phyloP scores from a whole-genome alignment of 1,140 invertebrate genomes.

The Pectinophora gossypiella region DNA sequence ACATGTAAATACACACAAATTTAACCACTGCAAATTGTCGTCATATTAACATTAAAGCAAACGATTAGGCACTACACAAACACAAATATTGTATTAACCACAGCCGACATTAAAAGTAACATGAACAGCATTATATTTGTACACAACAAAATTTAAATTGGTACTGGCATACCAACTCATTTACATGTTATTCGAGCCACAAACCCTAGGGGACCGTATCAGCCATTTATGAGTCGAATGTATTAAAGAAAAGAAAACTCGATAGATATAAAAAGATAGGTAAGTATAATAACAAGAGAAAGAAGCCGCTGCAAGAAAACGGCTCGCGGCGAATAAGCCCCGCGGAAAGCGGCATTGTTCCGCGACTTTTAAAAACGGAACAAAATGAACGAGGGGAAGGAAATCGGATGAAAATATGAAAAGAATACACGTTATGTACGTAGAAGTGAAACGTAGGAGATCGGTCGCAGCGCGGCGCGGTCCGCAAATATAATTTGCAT shows the following conservation, averaged over 20 bases:
- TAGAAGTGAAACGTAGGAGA: slow-evolving; percentile 68
- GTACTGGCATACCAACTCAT: slow-evolving; percentile 49
- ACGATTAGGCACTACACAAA: too few species aligned
- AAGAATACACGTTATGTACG: slow-evolving; percentile 69
- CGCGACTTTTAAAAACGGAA: slow-evolving; percentile 70
- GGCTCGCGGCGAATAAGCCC: slow-evolving; percentile 65
- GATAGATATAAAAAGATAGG: slow-evolving; percentile 68
- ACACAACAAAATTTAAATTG: slow-evolving; percentile 39
- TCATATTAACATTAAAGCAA: too few species aligned
- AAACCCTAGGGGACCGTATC: slow-evolving; percentile 65
- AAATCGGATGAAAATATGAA: slow-evolving; percentile 76
- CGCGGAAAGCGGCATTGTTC: slow-evolving; percentile 69
- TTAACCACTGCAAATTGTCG: too few species aligned
- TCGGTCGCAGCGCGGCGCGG: slow-evolving; percentile 58
- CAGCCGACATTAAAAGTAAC: slow-evolving; percentile 5
- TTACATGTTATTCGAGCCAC: slow-evolving; percentile 71
- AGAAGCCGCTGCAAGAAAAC: slow-evolving; percentile 66
- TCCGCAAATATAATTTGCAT: slow-evolving; percentile 76
- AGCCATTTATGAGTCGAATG: slow-evolving; percentile 71
- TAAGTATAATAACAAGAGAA: slow-evolving; percentile 65
- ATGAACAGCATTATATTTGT: slow-evolving; percentile 17
- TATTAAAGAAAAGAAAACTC: slow-evolving; percentile 72
- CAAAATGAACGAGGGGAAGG: slow-evolving; percentile 71
- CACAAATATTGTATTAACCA: too few species aligned
- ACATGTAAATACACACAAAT: not conserved